phyloP scores from a whole-genome alignment of 2,113 vertebrate genomes.

The Archocentrus centrarchus region DNA sequence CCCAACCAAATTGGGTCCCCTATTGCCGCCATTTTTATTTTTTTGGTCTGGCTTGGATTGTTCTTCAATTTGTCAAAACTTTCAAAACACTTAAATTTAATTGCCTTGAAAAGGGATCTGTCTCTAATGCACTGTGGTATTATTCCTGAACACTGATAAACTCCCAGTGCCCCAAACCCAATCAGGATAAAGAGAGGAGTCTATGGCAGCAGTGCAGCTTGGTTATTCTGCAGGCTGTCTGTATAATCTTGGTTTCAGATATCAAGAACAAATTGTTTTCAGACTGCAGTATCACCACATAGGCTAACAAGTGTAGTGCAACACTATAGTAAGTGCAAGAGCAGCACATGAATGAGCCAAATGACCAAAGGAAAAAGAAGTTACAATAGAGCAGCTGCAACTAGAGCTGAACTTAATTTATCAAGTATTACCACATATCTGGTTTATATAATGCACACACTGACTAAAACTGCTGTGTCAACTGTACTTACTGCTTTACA shows the following conservation, averaged over 20 bases:
- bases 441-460: background rate
- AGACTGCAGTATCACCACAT: background rate
- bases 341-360: background rate
- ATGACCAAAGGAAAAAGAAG: background rate
- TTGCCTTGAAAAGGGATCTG: conserved; percentile 36
- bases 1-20: background rate
- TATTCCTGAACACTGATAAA: conserved; percentile 41
- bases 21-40: background rate
- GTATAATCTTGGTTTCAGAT: background rate
- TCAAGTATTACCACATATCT: background rate
- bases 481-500: background rate
- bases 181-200: conserved; percentile 42
- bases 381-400: background rate
- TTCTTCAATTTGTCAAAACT: conserved; percentile 42
- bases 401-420: background rate
- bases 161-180: conserved; percentile 52
- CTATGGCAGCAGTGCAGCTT: conserved; percentile 22
- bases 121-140: conserved; percentile 33
- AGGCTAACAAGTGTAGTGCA: background rate
- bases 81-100: conserved; percentile 44
- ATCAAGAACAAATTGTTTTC: background rate
- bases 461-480: background rate
- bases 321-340: background rate
- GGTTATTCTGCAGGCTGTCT: conserved; percentile 1
- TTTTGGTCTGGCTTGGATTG: background rate